Base-by-base conservation (phyloP, 2,888 invertebrate species). In the Iselma pallidipennis region DNA sequence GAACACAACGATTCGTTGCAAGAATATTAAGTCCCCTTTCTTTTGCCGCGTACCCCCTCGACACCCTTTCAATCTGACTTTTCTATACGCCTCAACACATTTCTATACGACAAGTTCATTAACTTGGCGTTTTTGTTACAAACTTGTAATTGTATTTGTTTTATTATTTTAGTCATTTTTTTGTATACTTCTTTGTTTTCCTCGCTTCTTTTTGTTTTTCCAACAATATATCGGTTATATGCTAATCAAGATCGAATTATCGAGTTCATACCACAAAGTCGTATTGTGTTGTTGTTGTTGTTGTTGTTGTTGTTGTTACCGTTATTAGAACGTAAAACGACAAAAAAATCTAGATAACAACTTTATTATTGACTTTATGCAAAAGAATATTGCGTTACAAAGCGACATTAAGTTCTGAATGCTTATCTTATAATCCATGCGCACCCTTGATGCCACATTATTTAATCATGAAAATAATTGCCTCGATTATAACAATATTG, bases 331-430 rank as follows among this genome's bases (percentile, higher is more conserved):
- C 3, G 37, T 9, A 1, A 37, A 16, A 37, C 7, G 19, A 37
- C 16, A 14, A n/a, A 9, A 37, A 7, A 19, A 42, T 42, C 42
- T 10, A 45, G 45, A 45, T 62, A 62, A 55, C 55, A 25, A 58
- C 55, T 55, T 62, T 62, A 62, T 62, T 58, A 62, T 55, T 55
- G 55, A 58, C 33, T 55, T 62, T 54, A 62, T 62, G 62, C 54
- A 21, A 58, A 62, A 55, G 58, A 58, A 58, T 62, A 62, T 62
- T 52, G 62, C 62, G 62, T 62, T 62, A 45, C 50, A 12, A 19
- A 19, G 21, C 28, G 58, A 55, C 62, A 62, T 62, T 62, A 62
- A 49, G 48, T 31, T 55, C n/a, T 10, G 42, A 10, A 4, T 10
- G 45, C 57, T 57, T 61, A 61, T 61, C 57, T 61, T n/a, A 5